These are phyloP conservation scores for Chaunax sp. DNA, from an alignment of 2,797 vertebrate genomes.

Conservation along the genomic window DNA sequence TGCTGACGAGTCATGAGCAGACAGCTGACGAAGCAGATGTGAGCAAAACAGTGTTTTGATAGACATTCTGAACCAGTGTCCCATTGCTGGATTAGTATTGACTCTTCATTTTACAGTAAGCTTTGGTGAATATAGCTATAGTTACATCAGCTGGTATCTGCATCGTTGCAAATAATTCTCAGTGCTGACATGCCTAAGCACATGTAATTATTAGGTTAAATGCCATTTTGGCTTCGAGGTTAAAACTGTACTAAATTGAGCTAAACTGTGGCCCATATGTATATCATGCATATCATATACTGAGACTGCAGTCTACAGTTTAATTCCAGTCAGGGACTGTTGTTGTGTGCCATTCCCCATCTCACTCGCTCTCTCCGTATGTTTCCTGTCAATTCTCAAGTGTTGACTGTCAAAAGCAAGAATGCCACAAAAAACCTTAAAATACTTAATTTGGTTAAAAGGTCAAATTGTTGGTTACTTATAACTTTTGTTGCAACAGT, in stretches of 20 bases:
- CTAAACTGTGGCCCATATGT: neutral
- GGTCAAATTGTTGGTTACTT: neutral
- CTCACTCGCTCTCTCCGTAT: neutral
- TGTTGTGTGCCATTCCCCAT: neutral
- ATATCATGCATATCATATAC: neutral
- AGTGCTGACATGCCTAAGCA: neutral
- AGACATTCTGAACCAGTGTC: constrained; percentile 4
- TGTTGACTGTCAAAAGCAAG: neutral
- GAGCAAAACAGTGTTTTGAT: constrained; percentile 33
- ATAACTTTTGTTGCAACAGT: neutral
- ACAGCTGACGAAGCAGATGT: constrained; percentile 27
- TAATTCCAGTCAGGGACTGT: neutral
- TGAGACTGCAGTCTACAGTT: no score
- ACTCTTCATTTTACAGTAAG: constrained; percentile 18
- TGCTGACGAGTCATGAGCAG: constrained; percentile 14
- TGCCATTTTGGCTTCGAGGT: neutral
- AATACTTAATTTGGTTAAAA: neutral
- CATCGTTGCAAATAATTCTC: constrained; percentile 7
- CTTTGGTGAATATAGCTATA: neutral
- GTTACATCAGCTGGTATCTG: neutral
- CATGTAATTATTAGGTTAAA: constrained; percentile 6
- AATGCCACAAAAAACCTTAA: neutral
- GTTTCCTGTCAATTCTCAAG: neutral
- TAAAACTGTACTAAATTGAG: constrained; percentile 7
- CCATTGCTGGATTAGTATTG: constrained; percentile 7